Evolutionary conservation across 2,888 invertebrate genomes (phyloP).

Genomic region (Acrocyrtus sp.): DNA sequence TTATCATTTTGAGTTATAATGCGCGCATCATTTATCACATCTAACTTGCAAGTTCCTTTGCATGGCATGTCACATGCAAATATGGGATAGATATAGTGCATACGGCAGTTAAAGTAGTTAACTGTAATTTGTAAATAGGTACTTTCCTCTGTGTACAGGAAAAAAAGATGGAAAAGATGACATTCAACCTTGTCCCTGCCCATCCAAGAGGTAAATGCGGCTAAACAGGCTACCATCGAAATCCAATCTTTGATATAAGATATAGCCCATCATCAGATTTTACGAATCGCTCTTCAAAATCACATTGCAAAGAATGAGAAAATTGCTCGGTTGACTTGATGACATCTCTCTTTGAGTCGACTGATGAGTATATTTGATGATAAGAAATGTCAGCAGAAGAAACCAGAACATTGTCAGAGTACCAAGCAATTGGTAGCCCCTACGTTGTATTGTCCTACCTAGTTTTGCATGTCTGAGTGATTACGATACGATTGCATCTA

Average conservation of each 20-base stretch:
- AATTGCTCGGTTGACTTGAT: neutral
- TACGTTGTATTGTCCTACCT: neutral
- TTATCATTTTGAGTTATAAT: neutral
- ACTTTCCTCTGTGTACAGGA: too few species aligned
- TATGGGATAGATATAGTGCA: neutral
- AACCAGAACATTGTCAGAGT: neutral
- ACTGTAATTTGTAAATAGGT: too few species aligned
- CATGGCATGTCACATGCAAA: neutral
- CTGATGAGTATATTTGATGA: neutral
- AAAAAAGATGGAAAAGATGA: too few species aligned
- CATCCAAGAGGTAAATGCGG: conserved; percentile 7
- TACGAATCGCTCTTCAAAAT: neutral
- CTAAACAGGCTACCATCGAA: neutral
- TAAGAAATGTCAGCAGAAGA: neutral
- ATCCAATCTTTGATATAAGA: too few species aligned
- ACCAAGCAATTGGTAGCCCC: neutral
- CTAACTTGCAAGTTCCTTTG: conserved; percentile 3
- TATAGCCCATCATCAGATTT: too few species aligned
- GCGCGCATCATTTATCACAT: conserved; percentile 26
- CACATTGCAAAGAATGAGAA: neutral
- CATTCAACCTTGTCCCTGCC: conserved; percentile 44
- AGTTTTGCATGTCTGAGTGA: neutral
- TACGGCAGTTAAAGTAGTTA: neutral
- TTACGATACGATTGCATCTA: neutral
- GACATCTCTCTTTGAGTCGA: neutral